Conservation (phyloP, 2,888 invertebrate genomes). For the Hecatera dysodea region DNA sequence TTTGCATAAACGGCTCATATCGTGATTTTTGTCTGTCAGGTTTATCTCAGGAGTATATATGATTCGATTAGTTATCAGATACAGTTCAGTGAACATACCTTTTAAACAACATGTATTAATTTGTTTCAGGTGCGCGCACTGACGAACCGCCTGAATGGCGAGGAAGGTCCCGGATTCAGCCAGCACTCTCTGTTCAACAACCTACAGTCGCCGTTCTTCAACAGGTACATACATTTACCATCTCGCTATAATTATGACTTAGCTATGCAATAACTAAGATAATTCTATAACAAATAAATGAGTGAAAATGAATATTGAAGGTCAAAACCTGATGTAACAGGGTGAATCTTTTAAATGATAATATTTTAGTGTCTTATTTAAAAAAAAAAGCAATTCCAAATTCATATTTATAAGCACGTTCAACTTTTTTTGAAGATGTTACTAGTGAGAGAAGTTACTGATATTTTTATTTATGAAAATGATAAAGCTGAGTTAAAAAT, state of each 20-base stretch:
- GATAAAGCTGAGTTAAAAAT: background rate
- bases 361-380: background rate
- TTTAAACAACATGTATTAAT: no score
- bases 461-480: background rate
- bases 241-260: conserved; percentile 48
- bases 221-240: conserved; percentile 77
- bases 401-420: background rate
- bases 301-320: conserved; percentile 9
- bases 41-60: no score
- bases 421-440: conserved; percentile 16
- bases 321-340: conserved; percentile 45
- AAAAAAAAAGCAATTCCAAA: no score
- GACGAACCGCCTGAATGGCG: conserved; percentile 96
- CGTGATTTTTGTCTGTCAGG: background rate
- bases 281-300: conserved; percentile 30
- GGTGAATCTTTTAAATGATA: conserved; percentile 19
- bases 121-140: conserved; percentile 93
- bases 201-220: conserved; percentile 89
- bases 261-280: conserved; percentile 22
- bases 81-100: no score
- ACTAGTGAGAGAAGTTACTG: background rate
- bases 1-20: background rate
- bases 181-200: conserved; percentile 89
- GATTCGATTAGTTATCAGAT: no score
- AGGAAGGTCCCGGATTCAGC: conserved; percentile 92